A percentile compares a stretch with the other conserved stretches of the same genome.
Evolutionary conservation across 2,113 vertebrate genomes (phyloP).

Genomic region (Grus americana): DNA sequence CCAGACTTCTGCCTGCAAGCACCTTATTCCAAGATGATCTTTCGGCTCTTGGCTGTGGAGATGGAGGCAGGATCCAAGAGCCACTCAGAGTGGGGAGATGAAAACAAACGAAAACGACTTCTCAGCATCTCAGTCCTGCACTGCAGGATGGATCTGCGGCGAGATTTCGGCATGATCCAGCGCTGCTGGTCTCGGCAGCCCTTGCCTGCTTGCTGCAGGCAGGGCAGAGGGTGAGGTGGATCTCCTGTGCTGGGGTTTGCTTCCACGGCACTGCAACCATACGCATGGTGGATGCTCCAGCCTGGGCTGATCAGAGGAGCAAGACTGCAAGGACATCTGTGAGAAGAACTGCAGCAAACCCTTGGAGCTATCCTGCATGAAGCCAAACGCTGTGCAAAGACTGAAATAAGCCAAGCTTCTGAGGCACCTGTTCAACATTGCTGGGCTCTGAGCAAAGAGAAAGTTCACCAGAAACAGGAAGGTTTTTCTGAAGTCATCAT

Average conservation of each 20-base stretch:
- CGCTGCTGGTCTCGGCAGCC: neutral
- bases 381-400: neutral
- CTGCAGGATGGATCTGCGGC: neutral
- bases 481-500: neutral
- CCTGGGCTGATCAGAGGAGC: neutral
- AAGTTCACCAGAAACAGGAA: neutral
- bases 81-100: neutral
- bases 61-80: neutral
- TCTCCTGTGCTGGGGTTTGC: neutral
- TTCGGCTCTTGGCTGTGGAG: neutral
- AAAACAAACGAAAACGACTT: neutral
- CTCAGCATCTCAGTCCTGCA: neutral
- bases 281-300: rapidly evolving
- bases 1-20: neutral
- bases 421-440: rapidly evolving
- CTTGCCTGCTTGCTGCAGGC: neutral
- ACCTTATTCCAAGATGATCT: neutral
- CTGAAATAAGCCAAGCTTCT: neutral
- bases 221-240: neutral
- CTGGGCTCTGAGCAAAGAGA: neutral
- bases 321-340: rapidly evolving
- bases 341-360: neutral
- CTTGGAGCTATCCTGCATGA: neutral
- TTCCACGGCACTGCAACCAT: too few species aligned
- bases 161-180: neutral